Conservation (phyloP, 2,797 vertebrate genomes). For the Sebastes kiyomatsui region DNA sequence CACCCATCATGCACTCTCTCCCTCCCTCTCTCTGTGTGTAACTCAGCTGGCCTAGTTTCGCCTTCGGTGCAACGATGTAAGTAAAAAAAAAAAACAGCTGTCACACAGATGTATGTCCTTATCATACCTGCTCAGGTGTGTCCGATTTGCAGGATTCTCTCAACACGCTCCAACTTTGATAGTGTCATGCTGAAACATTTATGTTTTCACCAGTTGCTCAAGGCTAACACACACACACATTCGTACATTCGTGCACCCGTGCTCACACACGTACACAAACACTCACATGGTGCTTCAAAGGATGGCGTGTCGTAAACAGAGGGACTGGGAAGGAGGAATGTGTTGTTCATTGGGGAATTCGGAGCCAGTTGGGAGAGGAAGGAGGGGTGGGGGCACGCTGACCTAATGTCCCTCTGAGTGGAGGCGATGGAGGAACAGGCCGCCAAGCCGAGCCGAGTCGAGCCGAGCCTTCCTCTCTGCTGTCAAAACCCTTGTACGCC, state of each 20-base stretch:
- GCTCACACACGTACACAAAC: slow-evolving; percentile 49
- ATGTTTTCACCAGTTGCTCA: slow-evolving; percentile 38
- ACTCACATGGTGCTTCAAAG: slow-evolving; percentile 71
- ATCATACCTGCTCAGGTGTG: slow-evolving; percentile 72
- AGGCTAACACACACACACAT: slow-evolving; percentile 35
- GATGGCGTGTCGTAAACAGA: slow-evolving; percentile 75
- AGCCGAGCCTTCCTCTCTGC: slow-evolving; percentile 40
- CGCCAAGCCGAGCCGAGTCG: background rate
- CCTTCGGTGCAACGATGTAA: background rate
- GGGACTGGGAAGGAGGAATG: slow-evolving; percentile 79
- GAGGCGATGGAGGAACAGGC: slow-evolving; percentile 45
- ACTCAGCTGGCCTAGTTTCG: slow-evolving; percentile 57
- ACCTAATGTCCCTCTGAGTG: slow-evolving; percentile 64
- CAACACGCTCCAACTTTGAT: background rate
- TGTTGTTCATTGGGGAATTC: slow-evolving; percentile 77
- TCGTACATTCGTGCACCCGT: background rate
- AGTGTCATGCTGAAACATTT: slow-evolving; percentile 56
- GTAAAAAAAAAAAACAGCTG: slow-evolving; percentile 67
- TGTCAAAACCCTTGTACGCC: slow-evolving; percentile 65
- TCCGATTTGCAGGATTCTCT: background rate
- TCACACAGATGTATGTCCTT: slow-evolving; percentile 52
- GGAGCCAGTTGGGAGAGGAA: slow-evolving; percentile 53
- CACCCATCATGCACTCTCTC: slow-evolving; percentile 58
- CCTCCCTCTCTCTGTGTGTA: slow-evolving; percentile 53
- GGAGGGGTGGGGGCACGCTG: slow-evolving; percentile 55